Base-by-base conservation (phyloP, 2,888 invertebrate genomes). In the Lottia scabra region DNA sequence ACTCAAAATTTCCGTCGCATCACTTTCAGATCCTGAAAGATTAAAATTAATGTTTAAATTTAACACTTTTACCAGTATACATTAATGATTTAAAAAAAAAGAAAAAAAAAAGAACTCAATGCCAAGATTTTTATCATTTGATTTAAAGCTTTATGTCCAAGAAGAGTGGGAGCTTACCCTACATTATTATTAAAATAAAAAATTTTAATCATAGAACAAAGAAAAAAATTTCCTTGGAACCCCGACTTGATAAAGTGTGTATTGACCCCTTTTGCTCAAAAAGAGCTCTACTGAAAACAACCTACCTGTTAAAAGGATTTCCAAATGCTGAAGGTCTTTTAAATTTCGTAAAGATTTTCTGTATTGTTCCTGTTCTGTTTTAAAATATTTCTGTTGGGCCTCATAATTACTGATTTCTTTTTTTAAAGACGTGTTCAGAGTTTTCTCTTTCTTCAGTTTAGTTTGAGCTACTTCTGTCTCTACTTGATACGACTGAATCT, bases 291-390 rank as follows among this genome's bases (percentile, higher is more conserved):
- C n/a, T n/a, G n/a, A n/a, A n/a, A n/a, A n/a, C n/a, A 38, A 38
- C 38, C 65, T 74, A 86, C 85, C 85, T 76, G 81, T 79, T n/a
- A 87, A 65, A 5, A 87, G 65, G n/a, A 68, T 72, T 69, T 86
- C 81, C 23, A 87, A 73, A 63, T 82, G 80, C 67, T 85, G 81
- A 26, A 86, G 74, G 2, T 79, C 80, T 8, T 76, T 75, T 43
- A 87, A 71, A 64, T 83, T 85, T 38, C 78, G 74, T 70, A 82
- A 81, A 3, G 84, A 78, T 63, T 74, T 77, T 13, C 75, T 71
- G 67, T 80, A 84, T 65, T 84, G 84, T 23, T 81, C 71, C 65
- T 78, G 77, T 65, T 85, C 84, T 3, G 72, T 45, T 12, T 81
- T 78, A 26, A 82, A 67, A 0, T 77, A 72, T 63, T 80, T 75